Evolutionary conservation across 2,113 vertebrate genomes (phyloP).

Genomic region (Nothoprocta pentlandii): DNA sequence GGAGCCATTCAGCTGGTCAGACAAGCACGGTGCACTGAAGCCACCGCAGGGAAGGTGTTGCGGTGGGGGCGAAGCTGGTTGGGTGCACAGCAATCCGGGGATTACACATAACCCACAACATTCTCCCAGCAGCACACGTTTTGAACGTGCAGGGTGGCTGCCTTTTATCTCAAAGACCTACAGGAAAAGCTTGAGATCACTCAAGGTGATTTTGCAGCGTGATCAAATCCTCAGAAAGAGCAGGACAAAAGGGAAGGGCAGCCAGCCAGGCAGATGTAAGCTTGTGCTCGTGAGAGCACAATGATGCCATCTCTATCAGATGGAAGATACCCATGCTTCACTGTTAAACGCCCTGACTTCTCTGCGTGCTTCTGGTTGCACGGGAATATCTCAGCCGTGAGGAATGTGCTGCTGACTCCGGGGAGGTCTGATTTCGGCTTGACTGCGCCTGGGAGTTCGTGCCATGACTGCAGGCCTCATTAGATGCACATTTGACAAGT

Average conservation of each 20-base stretch:
- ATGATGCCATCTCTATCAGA: not conserved
- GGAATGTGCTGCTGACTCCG: slow-evolving; percentile 37
- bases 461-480: slow-evolving; percentile 49
- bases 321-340: not conserved
- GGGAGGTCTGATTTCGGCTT: slow-evolving; percentile 61
- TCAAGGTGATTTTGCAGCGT: slow-evolving; percentile 68
- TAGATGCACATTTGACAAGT: slow-evolving; percentile 52
- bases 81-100: not conserved
- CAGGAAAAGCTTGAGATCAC: slow-evolving; percentile 48
- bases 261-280: slow-evolving; percentile 46
- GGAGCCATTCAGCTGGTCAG: not conserved
- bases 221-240: slow-evolving; percentile 56
- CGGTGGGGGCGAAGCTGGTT: not conserved
- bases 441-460: slow-evolving; percentile 23
- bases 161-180: slow-evolving; percentile 8
- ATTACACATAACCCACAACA: rapidly evolving
- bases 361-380: slow-evolving; percentile 36
- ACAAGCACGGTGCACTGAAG: not conserved
- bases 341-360: slow-evolving; percentile 53
- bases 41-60: not conserved
- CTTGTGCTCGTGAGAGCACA: not conserved
- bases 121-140: not conserved
- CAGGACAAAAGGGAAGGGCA: slow-evolving; percentile 69
- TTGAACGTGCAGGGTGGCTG: not conserved
- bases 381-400: slow-evolving; percentile 29